Evolutionary conservation across 1,140 invertebrate species (phyloP), one percentile per base, ranked within the genome.

Genomic region (Oryzaephilus surinamensis): DNA sequence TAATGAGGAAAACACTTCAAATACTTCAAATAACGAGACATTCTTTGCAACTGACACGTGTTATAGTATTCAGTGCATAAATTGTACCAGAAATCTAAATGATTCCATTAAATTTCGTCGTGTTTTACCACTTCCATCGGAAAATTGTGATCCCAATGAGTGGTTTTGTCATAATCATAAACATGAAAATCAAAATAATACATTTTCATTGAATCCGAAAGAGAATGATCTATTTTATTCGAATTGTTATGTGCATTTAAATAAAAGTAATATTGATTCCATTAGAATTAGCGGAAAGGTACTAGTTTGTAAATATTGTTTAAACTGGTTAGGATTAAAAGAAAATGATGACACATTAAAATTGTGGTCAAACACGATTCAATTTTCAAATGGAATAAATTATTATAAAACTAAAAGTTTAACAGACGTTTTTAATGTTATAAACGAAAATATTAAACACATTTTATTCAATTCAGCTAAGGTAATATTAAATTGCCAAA

Each of bases 161-260:
- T 73, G 69, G 71, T 74, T 72, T 51, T 74, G 72, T 43, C 71
- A 72, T 45, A 61, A 54, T 2, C 56, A 59, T 36, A 31, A 40
- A 3, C 52, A 57, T 31, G 41, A 48, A 13, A 40, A 48, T 13
- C 27, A 50, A 33, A 41, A 29, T 16, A 46, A 57, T 5, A 35
- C 28, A 21, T 41, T 49, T 12, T 48, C 52, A 31, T 48, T 71
- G 20, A 60, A 61, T 28, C 65, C 65, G 11, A 65, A 62, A 41
- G 57, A 56, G 42, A 43, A 38, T 31, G 71, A 74, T 57, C 57
- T 70, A 45, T 61, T 72, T 21, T 68, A 70, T 42, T 48, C 64
- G 27, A 41, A 65, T n/a, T 71, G 64, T 43, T 69, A 53, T 50
- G 65, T 70, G 39, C 50, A 67, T 13, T 31, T 74, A 6, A 64